Evolutionary conservation across 2,113 vertebrate genomes (phyloP).

Genomic region (Sigmodon hispidus): DNA sequence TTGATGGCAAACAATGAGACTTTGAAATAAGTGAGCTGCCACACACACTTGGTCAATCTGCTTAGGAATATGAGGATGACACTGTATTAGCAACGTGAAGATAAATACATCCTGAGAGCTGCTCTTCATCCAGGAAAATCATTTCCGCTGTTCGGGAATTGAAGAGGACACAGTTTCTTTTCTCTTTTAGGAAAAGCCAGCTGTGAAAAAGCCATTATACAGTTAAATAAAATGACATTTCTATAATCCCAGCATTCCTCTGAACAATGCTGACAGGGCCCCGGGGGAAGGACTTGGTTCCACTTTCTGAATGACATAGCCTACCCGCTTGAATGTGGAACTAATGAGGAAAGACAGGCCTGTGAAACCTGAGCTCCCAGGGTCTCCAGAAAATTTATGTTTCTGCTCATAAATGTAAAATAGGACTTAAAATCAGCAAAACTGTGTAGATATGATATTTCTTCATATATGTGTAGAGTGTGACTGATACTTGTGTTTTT

Average conservation of each 20-base stretch:
- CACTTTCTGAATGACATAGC: slow-evolving; percentile 69
- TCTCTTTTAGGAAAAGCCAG: slow-evolving; percentile 37
- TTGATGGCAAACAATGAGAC: neutral
- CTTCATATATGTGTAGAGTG: neutral
- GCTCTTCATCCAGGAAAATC: slow-evolving; percentile 4
- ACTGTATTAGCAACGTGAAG: neutral
- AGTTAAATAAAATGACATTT: slow-evolving; percentile 41
- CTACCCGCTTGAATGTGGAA: slow-evolving; percentile 76
- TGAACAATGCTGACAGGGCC: slow-evolving; percentile 28
- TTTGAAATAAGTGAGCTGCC: neutral
- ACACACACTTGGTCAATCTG: neutral
- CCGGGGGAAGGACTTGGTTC: slow-evolving; percentile 1
- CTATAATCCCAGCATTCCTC: neutral
- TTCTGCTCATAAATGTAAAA: slow-evolving; percentile 50
- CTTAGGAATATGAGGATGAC: neutral
- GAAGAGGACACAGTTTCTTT: neutral
- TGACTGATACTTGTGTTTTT: neutral
- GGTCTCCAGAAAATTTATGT: slow-evolving; percentile 64
- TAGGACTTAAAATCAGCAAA: neutral
- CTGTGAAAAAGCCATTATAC: slow-evolving; percentile 17
- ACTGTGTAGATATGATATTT: neutral
- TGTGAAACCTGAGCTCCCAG: slow-evolving; percentile 80
- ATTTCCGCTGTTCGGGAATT: neutral
- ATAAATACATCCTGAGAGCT: neutral
- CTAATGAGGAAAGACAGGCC: slow-evolving; percentile 79